phyloP scores from a whole-genome alignment of 2,888 invertebrate genomes.

The Amaurobius ferox region DNA sequence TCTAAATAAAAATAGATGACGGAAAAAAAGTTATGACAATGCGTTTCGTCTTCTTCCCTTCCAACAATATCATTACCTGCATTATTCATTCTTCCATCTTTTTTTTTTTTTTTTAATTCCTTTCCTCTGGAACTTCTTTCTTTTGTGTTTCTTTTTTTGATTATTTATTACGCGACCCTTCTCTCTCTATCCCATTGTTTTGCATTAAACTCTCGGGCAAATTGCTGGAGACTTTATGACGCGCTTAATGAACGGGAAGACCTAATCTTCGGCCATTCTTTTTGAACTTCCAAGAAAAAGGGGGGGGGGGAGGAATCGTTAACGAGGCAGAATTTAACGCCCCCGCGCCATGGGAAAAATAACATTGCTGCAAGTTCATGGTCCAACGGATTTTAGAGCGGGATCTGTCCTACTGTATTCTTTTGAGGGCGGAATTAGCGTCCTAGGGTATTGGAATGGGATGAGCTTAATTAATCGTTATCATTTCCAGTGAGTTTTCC shows the following conservation, averaged over 20 bases:
- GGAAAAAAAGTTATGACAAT: slow-evolving; percentile 51
- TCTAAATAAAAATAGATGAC: slow-evolving; percentile 50
- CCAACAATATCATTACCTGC: slow-evolving; percentile 71
- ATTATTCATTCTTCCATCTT: slow-evolving; percentile 46
- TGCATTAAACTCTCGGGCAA: slow-evolving; percentile 56
- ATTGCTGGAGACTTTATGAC: slow-evolving; percentile 65
- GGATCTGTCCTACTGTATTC: slow-evolving; percentile 31
- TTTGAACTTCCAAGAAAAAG: neutral
- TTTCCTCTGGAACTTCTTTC: slow-evolving; percentile 14
- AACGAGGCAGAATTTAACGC: slow-evolving; percentile 39
- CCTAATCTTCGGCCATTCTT: slow-evolving; percentile 60
- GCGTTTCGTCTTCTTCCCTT: slow-evolving; percentile 30
- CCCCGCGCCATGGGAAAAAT: slow-evolving; percentile 37
- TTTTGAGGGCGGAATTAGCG: slow-evolving; percentile 61
- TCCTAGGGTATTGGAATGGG: slow-evolving; percentile 32
- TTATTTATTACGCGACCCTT: slow-evolving; percentile 31
- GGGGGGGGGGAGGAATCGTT: slow-evolving; percentile 21
- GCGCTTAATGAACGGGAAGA: slow-evolving; percentile 61
- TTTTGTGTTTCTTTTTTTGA: slow-evolving; percentile 9
- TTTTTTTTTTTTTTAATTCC: neutral
- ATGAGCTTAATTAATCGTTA: slow-evolving; percentile 65
- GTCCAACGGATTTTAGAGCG: slow-evolving; percentile 46
- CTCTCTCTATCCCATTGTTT: slow-evolving; percentile 52
- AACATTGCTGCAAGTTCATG: slow-evolving; percentile 34
- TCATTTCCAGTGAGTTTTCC: slow-evolving; percentile 17